A percentile compares a stretch with the other conserved stretches of the same genome.
phyloP scores from a whole-genome alignment of 1,140 invertebrate species.

The Drosophila elegans region DNA sequence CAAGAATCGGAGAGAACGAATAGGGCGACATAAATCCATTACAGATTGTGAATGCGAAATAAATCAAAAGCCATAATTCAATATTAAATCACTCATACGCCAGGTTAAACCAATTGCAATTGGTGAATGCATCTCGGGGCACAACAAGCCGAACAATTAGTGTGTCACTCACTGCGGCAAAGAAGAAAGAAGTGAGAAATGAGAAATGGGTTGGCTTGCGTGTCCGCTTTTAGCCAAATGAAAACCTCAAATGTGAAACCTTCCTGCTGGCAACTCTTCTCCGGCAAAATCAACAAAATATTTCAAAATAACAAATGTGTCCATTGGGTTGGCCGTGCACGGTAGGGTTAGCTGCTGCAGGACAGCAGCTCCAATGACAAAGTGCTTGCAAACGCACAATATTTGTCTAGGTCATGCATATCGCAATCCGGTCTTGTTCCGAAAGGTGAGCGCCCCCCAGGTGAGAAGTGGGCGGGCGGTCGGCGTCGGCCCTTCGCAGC shows the following conservation, averaged over 20 bases:
- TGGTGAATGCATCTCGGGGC: conserved; percentile 35
- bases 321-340: conserved; percentile 28
- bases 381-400: conserved; percentile 78
- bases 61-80: conserved; percentile 78
- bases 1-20: background rate
- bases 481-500: background rate
- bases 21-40: conserved; percentile 70
- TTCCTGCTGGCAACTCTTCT: conserved; percentile 46
- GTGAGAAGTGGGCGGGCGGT: conserved; percentile 7
- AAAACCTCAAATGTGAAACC: conserved; percentile 68
- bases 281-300: conserved; percentile 78
- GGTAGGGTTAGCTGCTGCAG: background rate
- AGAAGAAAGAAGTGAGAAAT: conserved; percentile 34
- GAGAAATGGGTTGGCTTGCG: conserved; percentile 54
- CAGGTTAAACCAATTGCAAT: conserved; percentile 74
- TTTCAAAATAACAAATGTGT: conserved; percentile 83
- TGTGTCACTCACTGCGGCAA: conserved; percentile 57
- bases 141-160: conserved; percentile 73
- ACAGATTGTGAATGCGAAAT: conserved; percentile 49
- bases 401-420: conserved; percentile 79
- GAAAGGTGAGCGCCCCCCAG: conserved; percentile 5
- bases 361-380: conserved; percentile 60
- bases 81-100: conserved; percentile 82
- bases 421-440: conserved; percentile 41
- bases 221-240: conserved; percentile 70